Evolutionary conservation across 2,888 invertebrate genomes (phyloP).

Genomic region (Oxyteleia sp.): DNA sequence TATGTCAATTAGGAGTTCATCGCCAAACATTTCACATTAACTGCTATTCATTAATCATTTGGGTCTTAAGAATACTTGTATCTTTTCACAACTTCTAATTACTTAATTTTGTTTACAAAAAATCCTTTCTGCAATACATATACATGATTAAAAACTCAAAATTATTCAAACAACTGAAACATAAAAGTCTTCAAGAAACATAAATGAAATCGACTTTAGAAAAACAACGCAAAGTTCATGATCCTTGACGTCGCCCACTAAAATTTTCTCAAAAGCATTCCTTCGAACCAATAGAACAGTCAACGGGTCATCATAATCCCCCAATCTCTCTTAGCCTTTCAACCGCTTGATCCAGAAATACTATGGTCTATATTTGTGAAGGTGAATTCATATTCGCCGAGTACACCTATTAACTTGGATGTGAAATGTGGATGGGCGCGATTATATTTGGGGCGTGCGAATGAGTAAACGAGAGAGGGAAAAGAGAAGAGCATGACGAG

Average conservation of each 20-base stretch:
- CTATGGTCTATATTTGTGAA: constrained; percentile 86
- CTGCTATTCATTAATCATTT: too few relatives aligned
- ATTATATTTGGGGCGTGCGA: constrained; percentile 84
- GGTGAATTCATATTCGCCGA: constrained; percentile 85
- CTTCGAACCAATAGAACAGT: constrained; percentile 48
- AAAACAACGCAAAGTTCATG: neutral
- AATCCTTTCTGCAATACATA: too few relatives aligned
- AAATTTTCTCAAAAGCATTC: constrained; percentile 4
- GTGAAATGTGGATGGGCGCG: constrained; percentile 73
- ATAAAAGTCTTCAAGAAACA: too few relatives aligned
- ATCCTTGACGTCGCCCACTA: neutral
- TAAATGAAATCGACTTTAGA: too few relatives aligned
- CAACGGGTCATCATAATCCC: constrained; percentile 58
- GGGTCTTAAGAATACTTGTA: too few relatives aligned
- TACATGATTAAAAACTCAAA: too few relatives aligned
- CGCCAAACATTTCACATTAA: too few relatives aligned
- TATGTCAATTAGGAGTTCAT: too few relatives aligned
- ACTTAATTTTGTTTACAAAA: too few relatives aligned
- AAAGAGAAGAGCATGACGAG: constrained; percentile 61
- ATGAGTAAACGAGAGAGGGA: constrained; percentile 68
- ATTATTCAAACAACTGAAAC: too few relatives aligned
- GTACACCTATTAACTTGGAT: constrained; percentile 72
- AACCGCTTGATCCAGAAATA: constrained; percentile 83
- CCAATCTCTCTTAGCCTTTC: constrained; percentile 35
- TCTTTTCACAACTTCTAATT: too few relatives aligned